These are phyloP conservation scores for Drosophila kanapiae DNA, from an alignment of 1,140 invertebrate species.

Conservation along the genomic window DNA sequence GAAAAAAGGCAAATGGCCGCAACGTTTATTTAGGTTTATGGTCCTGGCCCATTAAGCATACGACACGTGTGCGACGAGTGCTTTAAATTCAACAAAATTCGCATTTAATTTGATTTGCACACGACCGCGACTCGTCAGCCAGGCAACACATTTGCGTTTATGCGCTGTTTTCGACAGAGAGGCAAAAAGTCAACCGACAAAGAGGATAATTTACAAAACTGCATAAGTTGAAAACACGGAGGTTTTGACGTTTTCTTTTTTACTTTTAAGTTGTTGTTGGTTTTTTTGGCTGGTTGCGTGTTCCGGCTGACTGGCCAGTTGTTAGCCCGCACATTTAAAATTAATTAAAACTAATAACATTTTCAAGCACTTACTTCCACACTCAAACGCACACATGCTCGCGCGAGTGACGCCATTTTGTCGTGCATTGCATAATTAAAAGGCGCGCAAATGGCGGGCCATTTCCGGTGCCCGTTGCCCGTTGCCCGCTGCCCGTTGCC, in stretches of 20 bases:
- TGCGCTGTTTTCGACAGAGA: slow-evolving; percentile 1
- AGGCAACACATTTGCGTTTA: slow-evolving; percentile 21
- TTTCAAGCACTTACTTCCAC: slow-evolving; percentile 51
- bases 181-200: slow-evolving; percentile 23
- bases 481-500: not conserved
- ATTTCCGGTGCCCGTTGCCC: slow-evolving; percentile 54
- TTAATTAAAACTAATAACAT: slow-evolving; percentile 76
- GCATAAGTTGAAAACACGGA: slow-evolving; percentile 38
- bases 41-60: slow-evolving; percentile 43
- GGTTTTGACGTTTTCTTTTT: slow-evolving; percentile 6
- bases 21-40: slow-evolving; percentile 59
- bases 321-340: slow-evolving; percentile 53
- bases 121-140: slow-evolving; percentile 17
- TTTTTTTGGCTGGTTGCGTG: slow-evolving; percentile 35
- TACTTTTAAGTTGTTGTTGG: not conserved
- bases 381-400: slow-evolving; percentile 5
- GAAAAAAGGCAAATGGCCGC: slow-evolving; percentile 22
- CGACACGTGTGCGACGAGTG: slow-evolving; percentile 48
- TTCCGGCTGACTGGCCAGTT: slow-evolving; percentile 21
- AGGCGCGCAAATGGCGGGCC: slow-evolving; percentile 53
- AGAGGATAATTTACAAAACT: slow-evolving; percentile 39
- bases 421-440: slow-evolving; percentile 68
- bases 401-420: slow-evolving; percentile 55
- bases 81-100: slow-evolving; percentile 54
- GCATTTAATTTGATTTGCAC: slow-evolving; percentile 66